Base-by-base conservation (phyloP, 2,888 invertebrate species). In the Oligia fasciuncula region DNA sequence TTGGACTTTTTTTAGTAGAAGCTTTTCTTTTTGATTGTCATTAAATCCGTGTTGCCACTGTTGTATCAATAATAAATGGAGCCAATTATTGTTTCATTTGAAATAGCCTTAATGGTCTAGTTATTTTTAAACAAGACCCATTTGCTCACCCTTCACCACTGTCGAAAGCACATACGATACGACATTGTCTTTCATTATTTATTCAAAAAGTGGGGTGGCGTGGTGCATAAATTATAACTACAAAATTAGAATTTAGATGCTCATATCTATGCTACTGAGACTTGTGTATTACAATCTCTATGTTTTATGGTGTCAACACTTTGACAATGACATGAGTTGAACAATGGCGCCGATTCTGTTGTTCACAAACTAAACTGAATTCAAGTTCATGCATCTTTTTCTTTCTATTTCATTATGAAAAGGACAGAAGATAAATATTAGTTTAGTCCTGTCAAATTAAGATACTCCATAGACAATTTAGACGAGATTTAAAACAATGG, bases 101-200 rank as follows among this genome's bases (percentile, higher is more conserved):
- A 79, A 43, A 40, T 13, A 23, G 49, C 19, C 29, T 17, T 54
- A 46, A 46, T 49, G 17, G 49, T 54, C 40, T 73, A 23, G 65
- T 66, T 73, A 43, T 73, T 43, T 46, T 43, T 40, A 43, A 77
- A 40, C 29, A 60, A n/a, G 2, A 23, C 67, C 62, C 68, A 40
- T 19, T 51, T 29, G 17, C 14, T 46, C 17, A 60, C 85, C 71
- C 85, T 11, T 43, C 14, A 62, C 40, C 9, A 65, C 4, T 54
- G 46, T 62, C 19, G 8, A 62, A 80, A 17, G 40, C 17, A 67
- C 35, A 46, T 40, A 40, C 40, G 40, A 40, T 51, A 66, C 23
- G 35, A 68, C 17, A 78, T 40, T 68, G 84, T 79, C 23, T 63
- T 84, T 84, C 80, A 86, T 85, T 84, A 85, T 84, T 86, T 86